Percentiles rank a stretch among this genome's conserved stretches.
Conservation (phyloP, 1,140 invertebrate species). For the Phymorhynchus buccinoides region DNA sequence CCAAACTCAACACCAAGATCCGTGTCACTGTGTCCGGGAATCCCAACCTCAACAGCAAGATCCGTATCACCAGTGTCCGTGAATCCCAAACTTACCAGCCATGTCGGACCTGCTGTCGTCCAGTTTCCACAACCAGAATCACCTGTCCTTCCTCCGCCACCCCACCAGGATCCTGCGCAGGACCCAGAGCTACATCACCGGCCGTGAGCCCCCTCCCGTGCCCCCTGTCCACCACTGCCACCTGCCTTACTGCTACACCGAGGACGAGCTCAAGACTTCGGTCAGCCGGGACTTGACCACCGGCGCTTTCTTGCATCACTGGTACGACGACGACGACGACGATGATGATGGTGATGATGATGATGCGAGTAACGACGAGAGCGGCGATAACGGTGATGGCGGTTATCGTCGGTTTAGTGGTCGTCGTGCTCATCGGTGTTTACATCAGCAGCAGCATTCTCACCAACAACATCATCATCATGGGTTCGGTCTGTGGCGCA, state of each 20-base stretch:
- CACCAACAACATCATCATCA: neutral
- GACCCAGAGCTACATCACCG: slow-evolving; percentile 6
- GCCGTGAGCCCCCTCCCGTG: neutral
- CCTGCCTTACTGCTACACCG: neutral
- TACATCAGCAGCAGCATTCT: neutral
- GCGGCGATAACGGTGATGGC: neutral
- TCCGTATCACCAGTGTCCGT: too few relatives aligned
- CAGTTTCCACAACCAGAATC: neutral
- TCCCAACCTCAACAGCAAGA: too few relatives aligned
- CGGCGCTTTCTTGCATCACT: neutral
- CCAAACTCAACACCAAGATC: too few relatives aligned
- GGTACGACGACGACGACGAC: neutral
- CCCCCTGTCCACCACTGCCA: neutral
- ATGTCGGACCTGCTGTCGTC: neutral
- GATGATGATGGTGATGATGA: neutral
- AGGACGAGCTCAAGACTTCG: neutral
- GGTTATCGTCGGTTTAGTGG: too few relatives aligned
- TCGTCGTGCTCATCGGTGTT: neutral
- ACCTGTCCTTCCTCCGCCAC: slow-evolving; percentile 1
- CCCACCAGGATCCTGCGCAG: neutral
- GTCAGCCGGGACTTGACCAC: neutral
- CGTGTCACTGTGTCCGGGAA: too few relatives aligned
- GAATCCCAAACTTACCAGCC: too few relatives aligned
- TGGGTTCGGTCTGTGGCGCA: neutral
- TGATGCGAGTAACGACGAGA: neutral